Conservation (phyloP, 2,888 invertebrate genomes). For the Lepidochitona cinerea region DNA sequence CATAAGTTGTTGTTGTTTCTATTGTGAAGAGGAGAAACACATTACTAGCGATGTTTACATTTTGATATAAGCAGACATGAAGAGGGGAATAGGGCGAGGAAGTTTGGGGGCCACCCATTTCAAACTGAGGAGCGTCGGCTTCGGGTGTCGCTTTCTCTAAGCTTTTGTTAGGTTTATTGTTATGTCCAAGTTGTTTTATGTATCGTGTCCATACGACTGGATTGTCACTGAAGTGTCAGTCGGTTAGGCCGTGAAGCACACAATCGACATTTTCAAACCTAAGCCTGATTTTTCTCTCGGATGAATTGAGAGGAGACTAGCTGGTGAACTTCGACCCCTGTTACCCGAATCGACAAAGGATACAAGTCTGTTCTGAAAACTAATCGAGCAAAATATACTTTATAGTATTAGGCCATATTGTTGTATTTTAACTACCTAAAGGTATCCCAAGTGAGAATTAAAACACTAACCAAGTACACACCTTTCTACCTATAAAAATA, state of each 20-base stretch:
- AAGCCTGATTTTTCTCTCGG: not conserved
- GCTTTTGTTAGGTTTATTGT: not conserved
- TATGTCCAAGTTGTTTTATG: not conserved
- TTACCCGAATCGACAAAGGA: too few species aligned
- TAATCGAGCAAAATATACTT: too few species aligned
- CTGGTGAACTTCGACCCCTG: too few species aligned
- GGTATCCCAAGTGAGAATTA: too few species aligned
- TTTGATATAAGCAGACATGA: not conserved
- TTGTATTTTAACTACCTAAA: too few species aligned
- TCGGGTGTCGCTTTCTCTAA: not conserved
- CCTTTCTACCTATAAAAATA: too few species aligned
- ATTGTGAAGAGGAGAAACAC: not conserved
- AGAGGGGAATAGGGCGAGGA: not conserved
- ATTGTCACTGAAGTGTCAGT: not conserved
- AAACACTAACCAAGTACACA: too few species aligned
- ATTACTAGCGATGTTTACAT: not conserved
- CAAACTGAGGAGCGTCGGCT: not conserved
- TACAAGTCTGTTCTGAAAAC: too few species aligned
- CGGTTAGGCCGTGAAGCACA: not conserved
- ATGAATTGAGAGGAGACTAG: not conserved
- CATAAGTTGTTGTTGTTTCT: constrained; percentile 4
- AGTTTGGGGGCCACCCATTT: not conserved
- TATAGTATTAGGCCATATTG: too few species aligned
- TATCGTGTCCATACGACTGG: not conserved
- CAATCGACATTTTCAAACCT: not conserved